phyloP scores from a whole-genome alignment of 2,797 vertebrate genomes.

The Meda fulgida region DNA sequence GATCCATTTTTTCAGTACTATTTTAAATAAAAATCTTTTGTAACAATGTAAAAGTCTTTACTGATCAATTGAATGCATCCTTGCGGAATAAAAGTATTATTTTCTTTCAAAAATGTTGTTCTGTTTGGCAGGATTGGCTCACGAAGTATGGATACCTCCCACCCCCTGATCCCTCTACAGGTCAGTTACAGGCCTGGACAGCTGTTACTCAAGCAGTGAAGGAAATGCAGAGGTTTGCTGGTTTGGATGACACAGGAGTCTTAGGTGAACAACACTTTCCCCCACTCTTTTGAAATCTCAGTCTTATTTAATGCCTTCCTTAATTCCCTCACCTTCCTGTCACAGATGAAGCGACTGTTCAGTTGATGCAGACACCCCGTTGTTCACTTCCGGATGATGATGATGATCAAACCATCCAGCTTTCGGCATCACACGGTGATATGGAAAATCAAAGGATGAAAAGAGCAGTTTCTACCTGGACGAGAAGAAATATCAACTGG shows the following conservation, averaged over 20 bases:
- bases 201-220: slow-evolving; percentile 76
- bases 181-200: slow-evolving; percentile 80
- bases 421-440: slow-evolving; percentile 43
- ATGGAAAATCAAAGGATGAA: slow-evolving; percentile 58
- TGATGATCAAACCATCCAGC: slow-evolving; percentile 49
- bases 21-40: not conserved
- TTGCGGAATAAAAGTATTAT: not conserved
- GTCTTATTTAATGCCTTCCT: not conserved
- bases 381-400: slow-evolving; percentile 79
- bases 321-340: not conserved
- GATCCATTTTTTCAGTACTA: not conserved
- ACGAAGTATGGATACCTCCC: slow-evolving; percentile 82
- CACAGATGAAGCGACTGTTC: slow-evolving; percentile 75
- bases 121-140: slow-evolving; percentile 75
- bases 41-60: not conserved
- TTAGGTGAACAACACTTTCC: slow-evolving; percentile 65
- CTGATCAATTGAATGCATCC: not conserved
- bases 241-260: slow-evolving; percentile 75
- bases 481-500: slow-evolving; percentile 78
- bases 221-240: slow-evolving; percentile 79
- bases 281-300: not conserved
- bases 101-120: not conserved
- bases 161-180: slow-evolving; percentile 73
- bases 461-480: slow-evolving; percentile 69
- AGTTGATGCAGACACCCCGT: slow-evolving; percentile 74